Percentiles rank a stretch among this genome's conserved stretches.
phyloP scores from a whole-genome alignment of 2,113 vertebrate species.

The Stictonetta naevosa region DNA sequence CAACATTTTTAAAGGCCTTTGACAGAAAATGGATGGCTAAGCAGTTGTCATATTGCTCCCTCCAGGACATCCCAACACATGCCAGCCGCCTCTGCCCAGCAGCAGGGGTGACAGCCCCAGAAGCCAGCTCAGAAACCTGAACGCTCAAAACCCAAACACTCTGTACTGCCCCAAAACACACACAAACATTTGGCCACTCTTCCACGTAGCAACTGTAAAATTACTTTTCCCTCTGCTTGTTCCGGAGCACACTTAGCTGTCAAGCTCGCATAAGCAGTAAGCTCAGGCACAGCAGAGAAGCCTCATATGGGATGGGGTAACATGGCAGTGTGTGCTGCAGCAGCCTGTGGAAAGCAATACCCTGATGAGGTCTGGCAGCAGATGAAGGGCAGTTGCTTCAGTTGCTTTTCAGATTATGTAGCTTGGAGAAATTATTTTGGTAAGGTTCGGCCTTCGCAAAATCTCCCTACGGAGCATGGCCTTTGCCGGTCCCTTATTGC shows the following conservation, averaged over 20 bases:
- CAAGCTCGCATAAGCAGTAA: conserved; percentile 30
- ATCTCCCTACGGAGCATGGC: neutral
- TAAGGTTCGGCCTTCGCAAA: conserved; percentile 40
- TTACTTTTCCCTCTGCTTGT: neutral
- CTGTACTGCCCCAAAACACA: neutral
- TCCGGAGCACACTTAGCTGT: neutral
- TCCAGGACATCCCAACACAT: neutral
- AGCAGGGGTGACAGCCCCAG: neutral
- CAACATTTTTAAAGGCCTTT: neutral
- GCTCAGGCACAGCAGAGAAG: neutral
- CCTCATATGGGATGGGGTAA: neutral
- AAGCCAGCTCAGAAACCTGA: conserved; percentile 1
- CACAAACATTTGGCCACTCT: neutral
- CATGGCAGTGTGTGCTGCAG: neutral
- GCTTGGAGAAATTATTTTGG: conserved; percentile 38
- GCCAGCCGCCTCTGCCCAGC: neutral
- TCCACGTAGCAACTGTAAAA: conserved; percentile 30
- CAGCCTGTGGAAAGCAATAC: conserved; percentile 52
- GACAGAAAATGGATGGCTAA: neutral
- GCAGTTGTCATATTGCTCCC: neutral
- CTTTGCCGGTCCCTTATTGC: conserved; percentile 20
- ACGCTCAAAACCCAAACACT: neutral
- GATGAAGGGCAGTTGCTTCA: conserved; percentile 27
- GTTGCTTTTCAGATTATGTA: conserved; percentile 46
- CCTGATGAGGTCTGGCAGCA: conserved; percentile 47